Base-by-base conservation (phyloP, 2,113 vertebrate genomes). In the Rhineura floridana region DNA sequence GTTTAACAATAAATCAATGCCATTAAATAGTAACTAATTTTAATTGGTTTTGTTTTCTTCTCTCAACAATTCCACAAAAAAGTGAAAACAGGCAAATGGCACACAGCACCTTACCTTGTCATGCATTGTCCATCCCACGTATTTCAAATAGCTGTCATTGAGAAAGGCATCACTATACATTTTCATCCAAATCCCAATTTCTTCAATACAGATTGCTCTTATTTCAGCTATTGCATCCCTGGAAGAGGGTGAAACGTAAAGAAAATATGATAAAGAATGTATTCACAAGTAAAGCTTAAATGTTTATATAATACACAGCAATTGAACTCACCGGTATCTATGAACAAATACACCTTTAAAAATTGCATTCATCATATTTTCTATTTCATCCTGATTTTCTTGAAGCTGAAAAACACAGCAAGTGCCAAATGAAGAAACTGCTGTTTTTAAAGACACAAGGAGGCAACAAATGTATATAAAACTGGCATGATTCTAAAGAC, bases 301-400 rank as follows among this genome's bases (percentile, higher is more conserved):
- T 59, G 77, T 19, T 2, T 78, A 85, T 1, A 87, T 42, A 52
- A 28, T 42, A 84, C 3, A 87, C 55, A 91, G 28, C 75, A 86
- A 36, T 3, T 75, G 84, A 86, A 93, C 97, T 93, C 98, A 99
- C 99, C 99, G 97, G 94, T 99, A 99, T 97, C 99, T 96, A 94
- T 99, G 99, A 95, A 99, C 98, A 96, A 99, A 99, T 92, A 99
- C 99, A 93, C 99, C 99, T 97, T 99, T 99, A 97, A 99, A 99
- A 97, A 99, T 99, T 91, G 99, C 99, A 95, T 99, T 99, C 99
- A 99, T 99, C 99, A 99, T 99, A 95, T 99, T 99, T 97, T 99
- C 99, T 96, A 99, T 99, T 97, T 99, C 98, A 92, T 99, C 99
- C 94, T 99, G 99, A 96, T 99, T 99, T 97, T 99, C 99, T 96